Percentiles rank a stretch among this genome's conserved stretches.
phyloP scores from a whole-genome alignment of 2,797 vertebrate genomes.

The Chloroceryle amazona region DNA sequence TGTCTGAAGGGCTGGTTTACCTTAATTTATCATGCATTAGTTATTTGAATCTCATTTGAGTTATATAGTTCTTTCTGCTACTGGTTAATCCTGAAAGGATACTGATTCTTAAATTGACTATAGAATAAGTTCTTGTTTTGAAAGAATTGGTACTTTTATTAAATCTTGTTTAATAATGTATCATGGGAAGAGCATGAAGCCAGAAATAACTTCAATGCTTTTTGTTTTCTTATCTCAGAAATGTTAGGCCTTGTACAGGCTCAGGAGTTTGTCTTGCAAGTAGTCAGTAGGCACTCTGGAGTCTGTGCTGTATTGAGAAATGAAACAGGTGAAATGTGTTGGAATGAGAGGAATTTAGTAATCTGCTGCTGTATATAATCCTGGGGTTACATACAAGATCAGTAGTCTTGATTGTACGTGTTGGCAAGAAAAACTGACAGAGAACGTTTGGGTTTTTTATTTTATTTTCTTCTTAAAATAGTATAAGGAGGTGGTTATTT shows the following conservation, averaged over 20 bases:
- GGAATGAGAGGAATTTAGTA: neutral
- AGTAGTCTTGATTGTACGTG: neutral
- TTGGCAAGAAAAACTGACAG: neutral
- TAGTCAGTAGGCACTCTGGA: neutral
- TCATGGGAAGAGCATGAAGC: neutral
- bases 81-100: neutral
- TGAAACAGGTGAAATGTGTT: neutral
- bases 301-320: neutral
- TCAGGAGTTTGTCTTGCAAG: neutral
- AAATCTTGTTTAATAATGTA: neutral
- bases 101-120: neutral
- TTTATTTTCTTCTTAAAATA: rapidly evolving
- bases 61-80: rapidly evolving
- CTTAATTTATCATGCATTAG: neutral
- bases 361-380: neutral
- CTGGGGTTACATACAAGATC: neutral
- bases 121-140: neutral
- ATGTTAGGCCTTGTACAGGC: neutral
- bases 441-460: neutral
- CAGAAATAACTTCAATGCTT: neutral
- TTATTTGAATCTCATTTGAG: neutral
- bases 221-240: neutral
- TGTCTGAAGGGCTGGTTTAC: neutral
- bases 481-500: neutral
- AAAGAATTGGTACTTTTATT: neutral